phyloP scores from a whole-genome alignment of 2,888 invertebrate genomes.

The Harpalus rubripes region DNA sequence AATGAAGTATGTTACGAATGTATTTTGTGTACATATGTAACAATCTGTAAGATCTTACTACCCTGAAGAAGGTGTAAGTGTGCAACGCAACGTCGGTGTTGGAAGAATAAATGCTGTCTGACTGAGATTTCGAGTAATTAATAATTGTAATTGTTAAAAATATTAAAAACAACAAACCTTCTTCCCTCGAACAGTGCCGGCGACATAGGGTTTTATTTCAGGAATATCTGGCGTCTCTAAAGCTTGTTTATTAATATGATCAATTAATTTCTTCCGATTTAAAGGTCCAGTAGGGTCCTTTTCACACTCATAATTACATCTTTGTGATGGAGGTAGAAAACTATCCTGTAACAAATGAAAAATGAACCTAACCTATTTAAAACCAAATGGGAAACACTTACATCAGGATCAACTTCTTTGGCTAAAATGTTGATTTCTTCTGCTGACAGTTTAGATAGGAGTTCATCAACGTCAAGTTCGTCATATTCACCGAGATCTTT shows the following conservation, averaged over 20 bases:
- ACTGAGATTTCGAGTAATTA: too few species aligned
- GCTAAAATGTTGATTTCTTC: constrained; percentile 98
- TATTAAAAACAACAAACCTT: constrained; percentile 80
- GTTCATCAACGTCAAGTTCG: constrained; percentile 97
- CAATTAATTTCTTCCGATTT: constrained; percentile 95
- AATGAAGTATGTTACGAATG: too few species aligned
- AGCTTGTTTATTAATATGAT: constrained; percentile 99
- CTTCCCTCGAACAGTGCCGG: constrained; percentile 94
- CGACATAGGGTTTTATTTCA: constrained; percentile 94
- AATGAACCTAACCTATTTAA: constrained; percentile 45
- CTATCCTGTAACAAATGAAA: constrained; percentile 86
- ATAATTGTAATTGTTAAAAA: constrained; percentile 70
- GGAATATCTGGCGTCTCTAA: constrained; percentile 98
- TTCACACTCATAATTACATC: constrained; percentile 97
- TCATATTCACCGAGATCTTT: constrained; percentile 94
- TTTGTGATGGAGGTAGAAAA: constrained; percentile 96
- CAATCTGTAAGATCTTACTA: too few species aligned
- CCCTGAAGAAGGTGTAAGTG: too few species aligned
- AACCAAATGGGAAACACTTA: constrained; percentile 80
- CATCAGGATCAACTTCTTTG: constrained; percentile 99
- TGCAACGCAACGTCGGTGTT: too few species aligned
- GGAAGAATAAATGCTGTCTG: too few species aligned
- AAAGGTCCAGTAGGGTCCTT: constrained; percentile 97
- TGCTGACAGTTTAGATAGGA: constrained; percentile 93
- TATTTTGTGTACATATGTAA: too few species aligned